A percentile compares a stretch with the other conserved stretches of the same genome.
Conservation (phyloP, 2,888 invertebrate species). For the Diaperis boleti region DNA sequence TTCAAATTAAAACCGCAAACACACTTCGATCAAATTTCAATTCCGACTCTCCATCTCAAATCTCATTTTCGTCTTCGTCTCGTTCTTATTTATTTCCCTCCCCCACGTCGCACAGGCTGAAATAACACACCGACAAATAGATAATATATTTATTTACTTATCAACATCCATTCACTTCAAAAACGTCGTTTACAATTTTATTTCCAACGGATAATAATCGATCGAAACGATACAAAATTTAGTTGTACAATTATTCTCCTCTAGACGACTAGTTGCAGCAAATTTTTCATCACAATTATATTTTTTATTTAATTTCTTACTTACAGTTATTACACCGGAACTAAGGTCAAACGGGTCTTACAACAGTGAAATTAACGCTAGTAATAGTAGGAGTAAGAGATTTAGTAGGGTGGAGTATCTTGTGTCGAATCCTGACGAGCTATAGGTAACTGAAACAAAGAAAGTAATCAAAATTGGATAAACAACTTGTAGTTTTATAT, state of each 20-base stretch:
- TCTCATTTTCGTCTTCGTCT: too few relatives aligned
- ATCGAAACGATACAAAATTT: slow-evolving; percentile 31
- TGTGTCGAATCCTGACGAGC: slow-evolving; percentile 13
- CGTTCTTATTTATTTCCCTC: background rate
- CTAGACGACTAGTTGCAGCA: slow-evolving; percentile 49
- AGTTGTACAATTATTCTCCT: slow-evolving; percentile 27
- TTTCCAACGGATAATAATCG: too few relatives aligned
- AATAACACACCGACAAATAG: slow-evolving; percentile 18
- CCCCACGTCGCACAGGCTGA: background rate
- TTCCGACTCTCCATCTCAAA: background rate
- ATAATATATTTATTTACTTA: slow-evolving; percentile 36
- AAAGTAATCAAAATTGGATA: too few relatives aligned
- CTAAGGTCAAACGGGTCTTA: slow-evolving; percentile 21
- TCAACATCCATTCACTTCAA: slow-evolving; percentile 35
- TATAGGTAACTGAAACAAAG: slow-evolving; percentile 38
- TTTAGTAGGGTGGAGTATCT: slow-evolving; percentile 22
- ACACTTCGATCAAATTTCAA: too few relatives aligned
- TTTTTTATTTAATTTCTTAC: slow-evolving; percentile 30
- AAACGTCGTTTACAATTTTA: slow-evolving; percentile 27
- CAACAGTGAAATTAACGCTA: slow-evolving; percentile 23
- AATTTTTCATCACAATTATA: slow-evolving; percentile 50
- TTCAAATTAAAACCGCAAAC: too few relatives aligned
- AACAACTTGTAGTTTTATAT: too few relatives aligned
- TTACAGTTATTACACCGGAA: slow-evolving; percentile 33
- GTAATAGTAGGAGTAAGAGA: slow-evolving; percentile 27